Evolutionary conservation across 2,797 vertebrate species (phyloP).

Genomic region (Lerista edwardsae): DNA sequence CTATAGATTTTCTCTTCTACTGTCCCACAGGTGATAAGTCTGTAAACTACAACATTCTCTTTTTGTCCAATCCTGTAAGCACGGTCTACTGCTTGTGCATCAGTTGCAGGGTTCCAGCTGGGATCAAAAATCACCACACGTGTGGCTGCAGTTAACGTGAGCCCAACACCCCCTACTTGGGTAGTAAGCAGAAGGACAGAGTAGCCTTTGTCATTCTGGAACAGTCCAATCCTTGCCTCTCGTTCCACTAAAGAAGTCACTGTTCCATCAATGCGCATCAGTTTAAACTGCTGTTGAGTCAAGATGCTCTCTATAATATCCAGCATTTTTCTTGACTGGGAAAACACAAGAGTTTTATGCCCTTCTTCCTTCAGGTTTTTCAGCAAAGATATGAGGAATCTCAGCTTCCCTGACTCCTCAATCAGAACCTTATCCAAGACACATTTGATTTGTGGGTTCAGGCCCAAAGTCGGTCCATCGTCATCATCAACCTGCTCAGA

Average conservation of each 20-base stretch:
- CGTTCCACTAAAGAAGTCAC: slow-evolving; percentile 84
- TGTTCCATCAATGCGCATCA: slow-evolving; percentile 87
- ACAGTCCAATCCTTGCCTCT: slow-evolving; percentile 83
- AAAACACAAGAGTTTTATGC: slow-evolving; percentile 90
- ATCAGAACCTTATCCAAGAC: slow-evolving; percentile 84
- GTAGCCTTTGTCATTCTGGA: slow-evolving; percentile 82
- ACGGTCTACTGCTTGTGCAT: slow-evolving; percentile 92
- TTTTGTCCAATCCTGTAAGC: slow-evolving; percentile 93
- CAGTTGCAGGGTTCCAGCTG: slow-evolving; percentile 96
- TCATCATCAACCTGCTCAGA: not conserved
- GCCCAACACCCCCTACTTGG: slow-evolving; percentile 90
- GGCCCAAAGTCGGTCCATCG: slow-evolving; percentile 41
- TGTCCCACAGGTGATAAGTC: slow-evolving; percentile 92
- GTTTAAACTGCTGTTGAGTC: slow-evolving; percentile 67
- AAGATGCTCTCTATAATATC: slow-evolving; percentile 80
- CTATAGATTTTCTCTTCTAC: slow-evolving; percentile 97
- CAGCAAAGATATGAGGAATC: slow-evolving; percentile 86
- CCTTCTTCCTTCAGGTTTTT: slow-evolving; percentile 84
- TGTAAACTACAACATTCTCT: slow-evolving; percentile 89
- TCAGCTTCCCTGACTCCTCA: slow-evolving; percentile 91
- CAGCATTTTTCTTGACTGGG: slow-evolving; percentile 90
- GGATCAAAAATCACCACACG: slow-evolving; percentile 94
- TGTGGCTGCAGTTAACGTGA: slow-evolving; percentile 90
- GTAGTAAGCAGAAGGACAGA: slow-evolving; percentile 92
- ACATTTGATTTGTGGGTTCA: slow-evolving; percentile 70